Conservation (phyloP, 2,113 vertebrate genomes). For the Erythrocercus mccallii region DNA sequence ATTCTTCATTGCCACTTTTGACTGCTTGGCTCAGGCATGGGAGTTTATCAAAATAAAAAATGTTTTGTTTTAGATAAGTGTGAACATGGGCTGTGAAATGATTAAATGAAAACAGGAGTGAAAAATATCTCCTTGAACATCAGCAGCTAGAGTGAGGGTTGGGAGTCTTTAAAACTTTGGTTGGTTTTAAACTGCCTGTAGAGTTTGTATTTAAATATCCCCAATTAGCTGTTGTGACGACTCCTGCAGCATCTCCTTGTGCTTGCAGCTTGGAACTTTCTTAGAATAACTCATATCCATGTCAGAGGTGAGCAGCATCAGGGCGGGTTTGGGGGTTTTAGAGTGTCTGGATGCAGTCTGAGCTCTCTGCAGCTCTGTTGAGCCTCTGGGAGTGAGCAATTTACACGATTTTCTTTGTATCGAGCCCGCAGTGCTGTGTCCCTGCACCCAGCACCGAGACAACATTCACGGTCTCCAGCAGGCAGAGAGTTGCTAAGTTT, state of each 20-base stretch:
- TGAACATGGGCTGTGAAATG: background rate
- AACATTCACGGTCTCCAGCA: background rate
- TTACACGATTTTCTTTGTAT: fast-evolving
- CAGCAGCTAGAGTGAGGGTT: background rate
- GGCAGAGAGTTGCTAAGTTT: slow-evolving; percentile 16
- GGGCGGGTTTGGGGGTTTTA: background rate
- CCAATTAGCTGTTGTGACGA: background rate
- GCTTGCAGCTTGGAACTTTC: background rate
- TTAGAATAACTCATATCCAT: fast-evolving
- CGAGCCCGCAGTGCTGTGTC: background rate
- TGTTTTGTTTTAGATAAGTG: background rate
- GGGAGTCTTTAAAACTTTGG: background rate
- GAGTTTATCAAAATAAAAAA: slow-evolving; percentile 41
- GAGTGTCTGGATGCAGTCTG: background rate
- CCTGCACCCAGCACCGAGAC: background rate
- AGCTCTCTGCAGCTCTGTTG: background rate
- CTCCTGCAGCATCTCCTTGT: background rate
- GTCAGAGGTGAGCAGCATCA: background rate
- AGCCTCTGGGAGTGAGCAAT: fast-evolving
- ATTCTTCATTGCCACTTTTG: background rate
- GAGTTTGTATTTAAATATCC: background rate
- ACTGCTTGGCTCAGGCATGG: background rate
- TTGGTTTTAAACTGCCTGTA: background rate
- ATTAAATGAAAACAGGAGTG: background rate
- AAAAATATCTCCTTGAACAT: background rate